Conservation (phyloP, 2,888 invertebrate genomes). For the Leptogaster cylindrica region DNA sequence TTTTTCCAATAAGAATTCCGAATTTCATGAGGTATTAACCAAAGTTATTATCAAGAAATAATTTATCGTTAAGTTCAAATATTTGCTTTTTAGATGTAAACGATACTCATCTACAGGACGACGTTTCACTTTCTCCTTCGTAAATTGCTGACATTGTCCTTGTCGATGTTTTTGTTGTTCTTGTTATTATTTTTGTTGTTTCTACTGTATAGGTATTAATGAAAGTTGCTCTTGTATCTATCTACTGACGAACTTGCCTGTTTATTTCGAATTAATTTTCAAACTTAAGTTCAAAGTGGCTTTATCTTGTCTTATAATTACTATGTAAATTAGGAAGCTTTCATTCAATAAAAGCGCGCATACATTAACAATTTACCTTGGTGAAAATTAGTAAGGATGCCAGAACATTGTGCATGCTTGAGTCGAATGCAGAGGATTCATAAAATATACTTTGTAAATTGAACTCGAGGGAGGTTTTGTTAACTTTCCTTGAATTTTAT, state of each 20-base stretch:
- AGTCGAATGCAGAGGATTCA: slow-evolving; percentile 10
- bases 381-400: slow-evolving; percentile 1
- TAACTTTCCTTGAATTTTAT: slow-evolving; percentile 32
- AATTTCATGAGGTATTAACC: too few relatives aligned
- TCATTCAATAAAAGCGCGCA: slow-evolving; percentile 38
- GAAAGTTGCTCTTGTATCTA: not conserved
- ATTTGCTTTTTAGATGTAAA: too few relatives aligned
- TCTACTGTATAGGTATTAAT: too few relatives aligned
- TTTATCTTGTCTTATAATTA: slow-evolving; percentile 35
- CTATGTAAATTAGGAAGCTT: slow-evolving; percentile 34
- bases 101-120: too few relatives aligned
- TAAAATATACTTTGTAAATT: slow-evolving; percentile 35
- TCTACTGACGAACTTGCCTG: slow-evolving; percentile 8
- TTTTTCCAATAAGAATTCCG: too few relatives aligned
- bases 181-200: too few relatives aligned
- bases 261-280: slow-evolving; percentile 36
- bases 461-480: slow-evolving; percentile 21
- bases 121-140: too few relatives aligned
- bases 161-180: too few relatives aligned
- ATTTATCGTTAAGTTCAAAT: too few relatives aligned
- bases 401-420: not conserved
- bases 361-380: slow-evolving; percentile 16
- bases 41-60: too few relatives aligned
- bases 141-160: too few relatives aligned
- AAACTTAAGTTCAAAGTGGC: slow-evolving; percentile 30